Percentiles rank a stretch among this genome's conserved stretches.
phyloP scores from a whole-genome alignment of 2,113 vertebrate species.

The Noctilio leporinus region DNA sequence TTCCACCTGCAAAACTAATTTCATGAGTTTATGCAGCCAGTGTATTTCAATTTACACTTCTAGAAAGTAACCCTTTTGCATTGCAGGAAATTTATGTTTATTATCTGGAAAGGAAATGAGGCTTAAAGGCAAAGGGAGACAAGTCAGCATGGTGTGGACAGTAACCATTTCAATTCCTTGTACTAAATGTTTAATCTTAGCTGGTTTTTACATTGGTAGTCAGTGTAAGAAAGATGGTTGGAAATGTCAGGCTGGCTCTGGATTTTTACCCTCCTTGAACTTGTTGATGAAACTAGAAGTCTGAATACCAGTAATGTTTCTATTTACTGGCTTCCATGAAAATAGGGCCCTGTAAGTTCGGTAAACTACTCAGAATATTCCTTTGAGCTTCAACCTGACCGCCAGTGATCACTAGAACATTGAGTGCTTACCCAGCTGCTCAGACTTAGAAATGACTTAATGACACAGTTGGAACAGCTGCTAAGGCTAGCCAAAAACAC shows the following conservation, averaged over 20 bases:
- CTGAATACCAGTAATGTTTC: neutral
- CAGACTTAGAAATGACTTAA: slow-evolving; percentile 34
- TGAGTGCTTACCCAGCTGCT: slow-evolving; percentile 41
- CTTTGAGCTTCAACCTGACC: neutral
- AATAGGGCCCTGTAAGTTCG: neutral
- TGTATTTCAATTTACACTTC: slow-evolving; percentile 36
- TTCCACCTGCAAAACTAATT: slow-evolving; percentile 23
- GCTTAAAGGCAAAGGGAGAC: neutral
- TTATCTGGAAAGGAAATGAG: neutral
- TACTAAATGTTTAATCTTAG: neutral
- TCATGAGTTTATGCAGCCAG: neutral
- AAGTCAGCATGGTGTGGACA: rapidly evolving
- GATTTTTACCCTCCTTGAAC: neutral
- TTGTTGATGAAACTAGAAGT: neutral
- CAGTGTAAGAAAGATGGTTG: neutral
- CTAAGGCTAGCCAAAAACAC: neutral
- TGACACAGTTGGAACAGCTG: slow-evolving; percentile 38
- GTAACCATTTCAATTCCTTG: neutral
- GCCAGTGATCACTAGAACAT: neutral
- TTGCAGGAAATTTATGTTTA: neutral
- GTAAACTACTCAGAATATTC: slow-evolving; percentile 1
- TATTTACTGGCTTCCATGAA: neutral
- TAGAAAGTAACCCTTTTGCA: neutral
- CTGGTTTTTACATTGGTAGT: neutral
- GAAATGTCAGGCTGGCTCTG: neutral